Percentiles rank a stretch among this genome's conserved stretches.
Evolutionary conservation across 2,797 vertebrate species (phyloP).

Genomic region (Rhinichthys osculus): DNA sequence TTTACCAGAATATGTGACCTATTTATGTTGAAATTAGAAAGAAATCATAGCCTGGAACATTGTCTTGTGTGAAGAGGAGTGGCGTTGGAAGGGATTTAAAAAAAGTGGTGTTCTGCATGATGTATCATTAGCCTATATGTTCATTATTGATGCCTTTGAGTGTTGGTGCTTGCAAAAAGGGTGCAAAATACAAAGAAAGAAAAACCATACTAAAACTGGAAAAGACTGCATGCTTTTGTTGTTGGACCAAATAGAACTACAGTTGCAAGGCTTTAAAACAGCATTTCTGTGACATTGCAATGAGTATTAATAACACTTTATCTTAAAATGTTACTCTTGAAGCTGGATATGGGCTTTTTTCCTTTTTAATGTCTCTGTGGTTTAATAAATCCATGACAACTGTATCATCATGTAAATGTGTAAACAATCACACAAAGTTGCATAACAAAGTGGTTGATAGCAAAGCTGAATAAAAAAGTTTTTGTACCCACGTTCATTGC

Average conservation of each 20-base stretch:
- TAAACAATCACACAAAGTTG: slow-evolving; percentile 35
- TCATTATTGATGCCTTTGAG: slow-evolving; percentile 33
- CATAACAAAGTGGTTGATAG: slow-evolving; percentile 33
- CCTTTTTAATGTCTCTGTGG: slow-evolving; percentile 43
- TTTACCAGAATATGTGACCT: slow-evolving; percentile 3
- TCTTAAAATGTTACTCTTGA: slow-evolving; percentile 17
- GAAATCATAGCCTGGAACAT: slow-evolving; percentile 16
- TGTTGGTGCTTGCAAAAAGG: slow-evolving; percentile 18
- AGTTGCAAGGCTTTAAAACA: slow-evolving; percentile 36
- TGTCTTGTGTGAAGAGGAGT: slow-evolving; percentile 27
- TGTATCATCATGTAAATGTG: slow-evolving; percentile 39
- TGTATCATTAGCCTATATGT: not conserved
- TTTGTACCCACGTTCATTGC: slow-evolving; percentile 50
- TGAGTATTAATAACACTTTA: slow-evolving; percentile 13
- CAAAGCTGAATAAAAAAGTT: slow-evolving; percentile 49
- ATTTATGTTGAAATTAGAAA: slow-evolving; percentile 19
- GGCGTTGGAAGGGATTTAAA: slow-evolving; percentile 5
- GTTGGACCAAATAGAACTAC: slow-evolving; percentile 26
- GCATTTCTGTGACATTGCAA: slow-evolving; percentile 31
- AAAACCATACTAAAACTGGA: not conserved
- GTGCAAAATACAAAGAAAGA: slow-evolving; percentile 14
- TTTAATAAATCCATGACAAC: slow-evolving; percentile 17
- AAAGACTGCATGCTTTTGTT: slow-evolving; percentile 37
- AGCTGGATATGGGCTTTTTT: not conserved
- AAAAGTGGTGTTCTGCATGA: slow-evolving; percentile 28